phyloP scores from a whole-genome alignment of 2,113 vertebrate genomes.

The Leucopternis melanops region DNA sequence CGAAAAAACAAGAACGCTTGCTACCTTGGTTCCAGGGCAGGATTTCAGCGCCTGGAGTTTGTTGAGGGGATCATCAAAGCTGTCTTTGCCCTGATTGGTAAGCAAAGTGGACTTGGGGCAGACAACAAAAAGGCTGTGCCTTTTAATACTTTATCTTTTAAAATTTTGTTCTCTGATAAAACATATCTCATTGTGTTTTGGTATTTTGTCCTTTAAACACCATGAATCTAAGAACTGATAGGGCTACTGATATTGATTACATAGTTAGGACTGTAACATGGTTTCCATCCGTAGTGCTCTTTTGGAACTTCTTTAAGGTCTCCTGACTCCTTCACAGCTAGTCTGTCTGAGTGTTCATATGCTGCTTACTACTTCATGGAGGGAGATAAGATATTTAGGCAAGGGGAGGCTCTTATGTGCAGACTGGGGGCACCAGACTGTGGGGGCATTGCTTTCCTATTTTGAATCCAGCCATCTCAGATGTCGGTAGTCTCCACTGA shows the following conservation, averaged over 20 bases:
- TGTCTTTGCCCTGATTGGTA: conserved; percentile 83
- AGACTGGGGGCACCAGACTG: background rate
- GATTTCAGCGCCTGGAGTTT: conserved; percentile 84
- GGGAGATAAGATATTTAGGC: background rate
- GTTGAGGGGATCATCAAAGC: conserved; percentile 77
- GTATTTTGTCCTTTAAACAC: background rate
- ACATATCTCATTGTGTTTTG: background rate
- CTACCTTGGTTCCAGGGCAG: conserved; percentile 76
- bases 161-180: background rate
- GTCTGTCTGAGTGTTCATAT: background rate
- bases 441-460: background rate
- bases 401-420: background rate
- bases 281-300: fast-evolving
- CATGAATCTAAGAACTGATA: background rate
- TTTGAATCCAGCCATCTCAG: background rate
- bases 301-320: background rate
- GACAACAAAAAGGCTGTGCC: background rate
- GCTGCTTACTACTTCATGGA: background rate
- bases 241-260: background rate
- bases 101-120: background rate
- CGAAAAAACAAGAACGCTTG: conserved; percentile 82
- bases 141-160: background rate
- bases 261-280: fast-evolving
- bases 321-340: background rate
- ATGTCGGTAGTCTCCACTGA: background rate